Evolutionary conservation across 2,888 invertebrate genomes (phyloP).

Genomic region (Dermolepida albohirtum): DNA sequence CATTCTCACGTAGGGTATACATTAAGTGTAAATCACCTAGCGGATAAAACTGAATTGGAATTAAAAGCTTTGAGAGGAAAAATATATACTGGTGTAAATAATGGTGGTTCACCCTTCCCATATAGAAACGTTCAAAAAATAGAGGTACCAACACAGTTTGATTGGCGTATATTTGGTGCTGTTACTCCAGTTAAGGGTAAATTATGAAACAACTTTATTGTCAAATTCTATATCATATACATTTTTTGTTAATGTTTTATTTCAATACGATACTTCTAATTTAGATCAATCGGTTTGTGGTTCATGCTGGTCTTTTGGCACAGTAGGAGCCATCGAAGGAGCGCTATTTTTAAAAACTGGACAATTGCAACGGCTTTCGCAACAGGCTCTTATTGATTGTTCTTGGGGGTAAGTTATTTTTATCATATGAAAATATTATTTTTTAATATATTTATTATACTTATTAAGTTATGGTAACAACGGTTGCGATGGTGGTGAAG

Average conservation of each 20-base stretch:
- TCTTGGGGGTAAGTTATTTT: constrained; percentile 81
- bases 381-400: constrained; percentile 95
- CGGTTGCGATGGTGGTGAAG: constrained; percentile 98
- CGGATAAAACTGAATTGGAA: constrained; percentile 85
- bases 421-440: not conserved
- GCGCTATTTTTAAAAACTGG: constrained; percentile 87
- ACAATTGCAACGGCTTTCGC: constrained; percentile 84
- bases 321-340: constrained; percentile 92
- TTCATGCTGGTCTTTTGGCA: constrained; percentile 97
- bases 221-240: not conserved
- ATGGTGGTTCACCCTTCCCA: constrained; percentile 85
- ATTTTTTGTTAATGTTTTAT: too few relatives aligned
- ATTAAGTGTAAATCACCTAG: constrained; percentile 87
- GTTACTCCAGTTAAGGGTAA: constrained; percentile 93
- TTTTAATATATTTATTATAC: constrained; percentile 30
- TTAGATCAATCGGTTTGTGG: constrained; percentile 97
- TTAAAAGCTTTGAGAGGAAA: constrained; percentile 80
- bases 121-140: constrained; percentile 70
- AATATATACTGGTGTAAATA: constrained; percentile 72
- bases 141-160: constrained; percentile 79
- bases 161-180: constrained; percentile 93
- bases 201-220: too few relatives aligned
- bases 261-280: constrained; percentile 4
- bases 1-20: constrained; percentile 70
- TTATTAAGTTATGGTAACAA: constrained; percentile 83